A percentile compares a stretch with the other conserved stretches of the same genome.
These are phyloP conservation scores for Mactra quadrangularis DNA, from an alignment of 1,140 invertebrate genomes.

Conservation along the genomic window DNA sequence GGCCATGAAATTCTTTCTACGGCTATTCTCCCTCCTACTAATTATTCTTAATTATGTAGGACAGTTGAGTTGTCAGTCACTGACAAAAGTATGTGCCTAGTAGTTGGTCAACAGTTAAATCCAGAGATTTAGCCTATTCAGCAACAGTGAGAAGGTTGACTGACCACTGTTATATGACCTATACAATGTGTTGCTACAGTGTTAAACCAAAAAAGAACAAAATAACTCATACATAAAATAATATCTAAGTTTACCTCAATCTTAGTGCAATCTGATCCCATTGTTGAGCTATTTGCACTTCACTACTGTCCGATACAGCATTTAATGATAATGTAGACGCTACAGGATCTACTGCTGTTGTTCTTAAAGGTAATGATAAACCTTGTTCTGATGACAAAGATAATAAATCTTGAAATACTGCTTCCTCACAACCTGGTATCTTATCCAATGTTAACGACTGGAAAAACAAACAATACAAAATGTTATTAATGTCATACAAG, in stretches of 20 bases:
- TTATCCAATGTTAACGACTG: slow-evolving; percentile 73
- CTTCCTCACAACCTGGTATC: slow-evolving; percentile 78
- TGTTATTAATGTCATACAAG: too few relatives aligned
- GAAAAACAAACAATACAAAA: background rate
- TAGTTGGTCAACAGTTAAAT: too few relatives aligned
- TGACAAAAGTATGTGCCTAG: too few relatives aligned
- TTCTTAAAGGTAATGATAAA: slow-evolving; percentile 72
- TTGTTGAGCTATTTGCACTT: slow-evolving; percentile 70
- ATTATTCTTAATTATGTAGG: too few relatives aligned
- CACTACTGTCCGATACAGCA: slow-evolving; percentile 74
- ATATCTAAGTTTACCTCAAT: slow-evolving; percentile 36
- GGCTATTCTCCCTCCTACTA: too few relatives aligned
- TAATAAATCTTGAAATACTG: slow-evolving; percentile 77
- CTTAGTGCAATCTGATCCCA: slow-evolving; percentile 69
- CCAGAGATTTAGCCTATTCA: too few relatives aligned
- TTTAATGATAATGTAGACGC: slow-evolving; percentile 77
- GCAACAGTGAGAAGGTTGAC: too few relatives aligned
- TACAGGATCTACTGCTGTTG: slow-evolving; percentile 52
- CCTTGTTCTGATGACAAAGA: slow-evolving; percentile 77
- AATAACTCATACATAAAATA: background rate
- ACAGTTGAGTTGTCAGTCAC: too few relatives aligned
- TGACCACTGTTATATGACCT: too few relatives aligned
- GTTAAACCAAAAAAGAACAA: too few relatives aligned
- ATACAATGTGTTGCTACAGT: too few relatives aligned
- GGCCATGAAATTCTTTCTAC: too few relatives aligned